phyloP scores from a whole-genome alignment of 2,113 vertebrate genomes.

The Chamaea fasciata region DNA sequence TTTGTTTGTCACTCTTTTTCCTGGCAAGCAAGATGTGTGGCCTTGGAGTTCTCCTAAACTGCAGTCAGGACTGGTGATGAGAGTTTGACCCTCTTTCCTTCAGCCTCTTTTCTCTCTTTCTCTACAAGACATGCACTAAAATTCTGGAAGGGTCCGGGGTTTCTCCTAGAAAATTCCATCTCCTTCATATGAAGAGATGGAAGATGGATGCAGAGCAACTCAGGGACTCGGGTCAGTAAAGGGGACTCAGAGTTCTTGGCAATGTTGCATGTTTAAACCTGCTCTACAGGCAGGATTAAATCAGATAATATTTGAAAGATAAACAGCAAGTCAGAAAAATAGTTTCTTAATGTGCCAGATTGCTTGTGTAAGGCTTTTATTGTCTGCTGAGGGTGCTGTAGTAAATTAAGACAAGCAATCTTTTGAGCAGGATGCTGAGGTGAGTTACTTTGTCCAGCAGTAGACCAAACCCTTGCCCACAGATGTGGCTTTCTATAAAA shows the following conservation, averaged over 20 bases:
- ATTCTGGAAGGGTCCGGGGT: neutral
- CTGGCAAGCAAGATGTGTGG: neutral
- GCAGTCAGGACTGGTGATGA: neutral
- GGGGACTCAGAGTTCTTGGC: neutral
- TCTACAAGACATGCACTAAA: neutral
- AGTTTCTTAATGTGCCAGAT: neutral
- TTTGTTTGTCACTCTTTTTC: neutral
- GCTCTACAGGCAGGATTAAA: neutral
- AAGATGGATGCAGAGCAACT: neutral
- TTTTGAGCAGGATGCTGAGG: neutral
- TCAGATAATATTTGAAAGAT: neutral
- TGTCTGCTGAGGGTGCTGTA: neutral
- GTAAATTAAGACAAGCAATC: neutral
- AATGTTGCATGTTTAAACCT: neutral
- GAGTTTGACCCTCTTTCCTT: neutral
- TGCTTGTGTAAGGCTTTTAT: neutral
- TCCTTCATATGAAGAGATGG: neutral
- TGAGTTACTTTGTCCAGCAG: neutral
- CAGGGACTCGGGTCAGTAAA: neutral
- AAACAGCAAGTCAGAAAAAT: neutral
- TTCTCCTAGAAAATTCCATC: neutral
- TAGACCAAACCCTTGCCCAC: neutral
- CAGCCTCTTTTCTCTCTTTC: neutral
- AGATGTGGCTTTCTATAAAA: neutral
- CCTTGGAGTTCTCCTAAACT: neutral